phyloP scores from a whole-genome alignment of 2,888 invertebrate species.

The Synanthedon vespiformis region DNA sequence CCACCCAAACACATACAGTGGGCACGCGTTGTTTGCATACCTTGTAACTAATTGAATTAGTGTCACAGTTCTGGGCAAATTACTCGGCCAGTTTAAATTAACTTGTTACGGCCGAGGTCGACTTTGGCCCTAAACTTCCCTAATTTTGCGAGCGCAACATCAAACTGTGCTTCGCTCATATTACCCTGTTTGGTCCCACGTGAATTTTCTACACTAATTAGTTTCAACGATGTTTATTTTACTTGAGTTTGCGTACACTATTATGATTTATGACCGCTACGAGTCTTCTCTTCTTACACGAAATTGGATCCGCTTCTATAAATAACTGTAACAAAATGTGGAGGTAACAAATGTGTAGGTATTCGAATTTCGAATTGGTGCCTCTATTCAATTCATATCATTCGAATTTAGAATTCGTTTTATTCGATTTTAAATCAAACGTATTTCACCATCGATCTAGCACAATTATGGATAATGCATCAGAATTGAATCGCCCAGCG shows the following conservation, averaged over 20 bases:
- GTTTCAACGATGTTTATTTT: conserved; percentile 64
- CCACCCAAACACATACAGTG: conserved; percentile 15
- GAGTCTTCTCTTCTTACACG: conserved; percentile 15
- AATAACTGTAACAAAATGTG: too few species aligned
- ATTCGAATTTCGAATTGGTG: too few species aligned
- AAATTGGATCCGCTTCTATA: neutral
- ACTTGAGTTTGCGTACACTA: conserved; percentile 50
- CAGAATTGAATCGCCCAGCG: too few species aligned
- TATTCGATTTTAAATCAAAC: too few species aligned
- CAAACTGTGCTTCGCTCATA: conserved; percentile 65
- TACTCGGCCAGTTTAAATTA: conserved; percentile 66
- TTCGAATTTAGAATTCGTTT: too few species aligned
- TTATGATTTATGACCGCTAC: conserved; percentile 52
- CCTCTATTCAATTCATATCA: too few species aligned
- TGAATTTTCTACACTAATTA: conserved; percentile 67
- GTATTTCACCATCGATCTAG: too few species aligned
- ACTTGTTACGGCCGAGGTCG: conserved; percentile 58
- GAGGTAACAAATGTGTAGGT: too few species aligned
- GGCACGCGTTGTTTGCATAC: conserved; percentile 41
- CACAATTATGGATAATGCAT: too few species aligned
- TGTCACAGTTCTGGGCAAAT: conserved; percentile 60
- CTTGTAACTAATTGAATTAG: conserved; percentile 62
- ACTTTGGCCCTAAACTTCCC: conserved; percentile 65
- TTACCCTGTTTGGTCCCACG: conserved; percentile 62
- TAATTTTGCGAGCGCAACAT: conserved; percentile 67